phyloP scores from a whole-genome alignment of 2,888 invertebrate species.

The Mystacides longicornis region DNA sequence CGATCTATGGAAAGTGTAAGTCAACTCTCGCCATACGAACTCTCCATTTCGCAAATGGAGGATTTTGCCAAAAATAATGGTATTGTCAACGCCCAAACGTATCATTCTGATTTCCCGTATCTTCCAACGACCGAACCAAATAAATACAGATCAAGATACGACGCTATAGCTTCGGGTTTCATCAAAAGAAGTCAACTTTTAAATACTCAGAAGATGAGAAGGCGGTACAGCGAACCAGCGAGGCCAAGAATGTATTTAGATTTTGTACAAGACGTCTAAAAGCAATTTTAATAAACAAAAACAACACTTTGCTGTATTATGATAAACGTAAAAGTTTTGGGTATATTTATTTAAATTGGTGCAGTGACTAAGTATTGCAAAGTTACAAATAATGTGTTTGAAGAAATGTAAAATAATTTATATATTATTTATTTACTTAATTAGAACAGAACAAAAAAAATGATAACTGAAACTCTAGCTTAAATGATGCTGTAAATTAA shows the following conservation, averaged over 20 bases:
- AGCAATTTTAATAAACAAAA: too few relatives aligned
- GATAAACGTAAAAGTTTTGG: too few relatives aligned
- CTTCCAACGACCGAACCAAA: constrained; percentile 46
- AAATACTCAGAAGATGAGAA: constrained; percentile 34
- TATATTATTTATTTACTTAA: too few relatives aligned
- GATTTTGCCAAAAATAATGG: constrained; percentile 38
- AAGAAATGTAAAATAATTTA: too few relatives aligned
- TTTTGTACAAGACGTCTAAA: not conserved
- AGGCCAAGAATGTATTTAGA: constrained; percentile 10
- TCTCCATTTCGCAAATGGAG: constrained; percentile 36
- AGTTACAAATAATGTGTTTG: too few relatives aligned
- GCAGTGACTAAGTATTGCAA: too few relatives aligned
- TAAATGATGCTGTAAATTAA: too few relatives aligned
- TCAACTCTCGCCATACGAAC: constrained; percentile 40
- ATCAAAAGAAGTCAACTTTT: constrained; percentile 42
- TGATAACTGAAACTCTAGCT: too few relatives aligned
- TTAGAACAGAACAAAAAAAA: too few relatives aligned
- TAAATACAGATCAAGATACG: constrained; percentile 43
- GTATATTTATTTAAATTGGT: too few relatives aligned
- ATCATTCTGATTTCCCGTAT: constrained; percentile 45
- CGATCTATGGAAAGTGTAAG: constrained; percentile 46
- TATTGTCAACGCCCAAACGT: constrained; percentile 41
- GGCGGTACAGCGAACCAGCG: constrained; percentile 31
- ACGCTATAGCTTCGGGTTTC: constrained; percentile 41
- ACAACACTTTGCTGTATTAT: not conserved